These are phyloP conservation scores for Reticulitermes lucifugus DNA, from an alignment of 2,888 invertebrate genomes.

Conservation along the genomic window DNA sequence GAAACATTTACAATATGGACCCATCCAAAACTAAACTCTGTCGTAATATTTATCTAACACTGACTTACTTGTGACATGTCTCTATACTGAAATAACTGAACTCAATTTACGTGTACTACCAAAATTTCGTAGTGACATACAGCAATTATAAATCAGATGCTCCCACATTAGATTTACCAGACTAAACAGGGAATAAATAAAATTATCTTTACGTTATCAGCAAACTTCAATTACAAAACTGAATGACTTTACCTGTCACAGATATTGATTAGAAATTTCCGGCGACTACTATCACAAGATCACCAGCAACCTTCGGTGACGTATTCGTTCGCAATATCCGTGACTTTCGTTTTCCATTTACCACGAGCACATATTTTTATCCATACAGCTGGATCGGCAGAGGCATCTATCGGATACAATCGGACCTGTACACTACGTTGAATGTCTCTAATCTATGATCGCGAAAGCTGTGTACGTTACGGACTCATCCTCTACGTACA, in stretches of 20 bases:
- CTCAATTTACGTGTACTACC: conserved; percentile 11
- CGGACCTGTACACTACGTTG: no score
- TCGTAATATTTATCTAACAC: neutral
- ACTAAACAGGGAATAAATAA: neutral
- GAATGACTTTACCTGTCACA: conserved; percentile 17
- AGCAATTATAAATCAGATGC: neutral
- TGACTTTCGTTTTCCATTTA: neutral
- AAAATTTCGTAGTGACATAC: neutral
- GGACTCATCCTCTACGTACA: no score
- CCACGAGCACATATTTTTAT: neutral
- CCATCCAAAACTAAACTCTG: neutral
- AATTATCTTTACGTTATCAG: neutral
- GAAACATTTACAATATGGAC: neutral
- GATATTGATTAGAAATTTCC: conserved; percentile 25
- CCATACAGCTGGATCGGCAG: neutral
- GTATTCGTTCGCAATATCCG: neutral
- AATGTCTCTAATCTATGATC: no score
- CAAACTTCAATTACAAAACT: neutral
- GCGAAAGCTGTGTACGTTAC: no score
- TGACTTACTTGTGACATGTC: conserved; percentile 8
- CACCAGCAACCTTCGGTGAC: neutral
- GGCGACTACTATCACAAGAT: neutral
- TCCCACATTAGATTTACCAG: neutral
- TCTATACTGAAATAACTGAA: neutral
- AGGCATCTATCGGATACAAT: neutral